phyloP scores from a whole-genome alignment of 2,888 invertebrate species.

The Liopterus haemorrhoidalis region DNA sequence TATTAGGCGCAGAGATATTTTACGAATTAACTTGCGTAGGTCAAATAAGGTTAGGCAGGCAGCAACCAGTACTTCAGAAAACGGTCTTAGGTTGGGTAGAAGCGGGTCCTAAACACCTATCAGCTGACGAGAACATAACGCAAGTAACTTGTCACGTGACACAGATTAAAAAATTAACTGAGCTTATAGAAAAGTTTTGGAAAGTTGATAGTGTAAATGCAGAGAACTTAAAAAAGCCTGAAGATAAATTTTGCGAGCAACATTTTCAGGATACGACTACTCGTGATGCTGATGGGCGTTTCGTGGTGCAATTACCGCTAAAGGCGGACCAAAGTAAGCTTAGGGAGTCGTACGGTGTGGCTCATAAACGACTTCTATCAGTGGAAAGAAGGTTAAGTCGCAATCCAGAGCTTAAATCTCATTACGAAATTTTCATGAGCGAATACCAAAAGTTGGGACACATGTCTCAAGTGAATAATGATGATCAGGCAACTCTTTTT shows the following conservation, averaged over 20 bases:
- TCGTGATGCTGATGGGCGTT: constrained; percentile 25
- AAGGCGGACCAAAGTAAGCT: constrained; percentile 14
- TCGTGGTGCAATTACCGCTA: constrained; percentile 20
- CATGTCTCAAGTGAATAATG: constrained; percentile 21
- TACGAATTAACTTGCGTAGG: constrained; percentile 21
- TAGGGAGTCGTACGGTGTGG: constrained; percentile 25
- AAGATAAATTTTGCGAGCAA: constrained; percentile 30
- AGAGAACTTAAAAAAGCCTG: constrained; percentile 13
- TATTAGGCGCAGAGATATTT: constrained; percentile 16
- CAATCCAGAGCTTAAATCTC: constrained; percentile 3
- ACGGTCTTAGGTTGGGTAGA: constrained; percentile 32
- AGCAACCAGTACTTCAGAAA: constrained; percentile 21
- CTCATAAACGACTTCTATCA: constrained; percentile 20
- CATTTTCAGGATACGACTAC: constrained; percentile 23
- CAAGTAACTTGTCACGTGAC: constrained; percentile 1
- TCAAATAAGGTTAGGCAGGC: constrained; percentile 13
- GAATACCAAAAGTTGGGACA: constrained; percentile 27
- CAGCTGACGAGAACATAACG: neutral
- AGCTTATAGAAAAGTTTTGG: constrained; percentile 28
- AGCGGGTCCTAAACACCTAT: constrained; percentile 14
- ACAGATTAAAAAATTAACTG: neutral
- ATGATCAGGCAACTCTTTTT: neutral
- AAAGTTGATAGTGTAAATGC: constrained; percentile 27
- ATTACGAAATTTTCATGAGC: constrained; percentile 27
- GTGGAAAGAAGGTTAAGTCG: constrained; percentile 24